Percentiles rank a stretch among this genome's conserved stretches.
Evolutionary conservation across 2,797 vertebrate genomes (phyloP).

Genomic region (Halcyon badia): DNA sequence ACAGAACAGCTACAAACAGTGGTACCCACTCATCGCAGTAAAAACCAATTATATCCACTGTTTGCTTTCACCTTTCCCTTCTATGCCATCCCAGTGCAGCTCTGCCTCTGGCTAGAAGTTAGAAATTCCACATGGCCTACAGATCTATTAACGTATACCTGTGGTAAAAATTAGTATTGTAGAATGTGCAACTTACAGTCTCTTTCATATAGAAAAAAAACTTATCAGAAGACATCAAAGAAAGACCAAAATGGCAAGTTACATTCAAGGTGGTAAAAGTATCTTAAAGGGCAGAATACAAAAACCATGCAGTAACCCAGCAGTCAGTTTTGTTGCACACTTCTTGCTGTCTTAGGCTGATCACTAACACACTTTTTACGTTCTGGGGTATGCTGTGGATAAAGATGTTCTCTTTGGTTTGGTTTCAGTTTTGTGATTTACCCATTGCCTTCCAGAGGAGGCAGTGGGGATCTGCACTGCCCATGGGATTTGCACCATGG

Average conservation of each 20-base stretch:
- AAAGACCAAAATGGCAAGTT: neutral
- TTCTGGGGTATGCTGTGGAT: neutral
- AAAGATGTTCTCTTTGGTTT: neutral
- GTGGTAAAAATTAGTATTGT: neutral
- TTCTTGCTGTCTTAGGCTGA: neutral
- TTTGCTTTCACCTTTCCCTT: neutral
- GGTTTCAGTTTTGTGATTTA: neutral
- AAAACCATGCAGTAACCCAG: neutral
- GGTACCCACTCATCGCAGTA: neutral
- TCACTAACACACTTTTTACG: neutral
- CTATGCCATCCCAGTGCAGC: rapidly evolving
- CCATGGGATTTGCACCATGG: neutral
- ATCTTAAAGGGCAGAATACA: neutral
- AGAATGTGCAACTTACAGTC: neutral
- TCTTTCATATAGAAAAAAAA: neutral
- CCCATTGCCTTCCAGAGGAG: neutral
- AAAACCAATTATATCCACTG: neutral
- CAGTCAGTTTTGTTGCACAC: neutral
- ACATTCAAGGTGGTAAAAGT: neutral
- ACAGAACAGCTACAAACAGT: neutral
- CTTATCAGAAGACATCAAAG: neutral
- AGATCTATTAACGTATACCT: neutral
- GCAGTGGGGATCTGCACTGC: rapidly evolving
- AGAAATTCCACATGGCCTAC: neutral
- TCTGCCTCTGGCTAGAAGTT: neutral